phyloP scores from a whole-genome alignment of 2,797 vertebrate species.

The Tarsius wallacei region DNA sequence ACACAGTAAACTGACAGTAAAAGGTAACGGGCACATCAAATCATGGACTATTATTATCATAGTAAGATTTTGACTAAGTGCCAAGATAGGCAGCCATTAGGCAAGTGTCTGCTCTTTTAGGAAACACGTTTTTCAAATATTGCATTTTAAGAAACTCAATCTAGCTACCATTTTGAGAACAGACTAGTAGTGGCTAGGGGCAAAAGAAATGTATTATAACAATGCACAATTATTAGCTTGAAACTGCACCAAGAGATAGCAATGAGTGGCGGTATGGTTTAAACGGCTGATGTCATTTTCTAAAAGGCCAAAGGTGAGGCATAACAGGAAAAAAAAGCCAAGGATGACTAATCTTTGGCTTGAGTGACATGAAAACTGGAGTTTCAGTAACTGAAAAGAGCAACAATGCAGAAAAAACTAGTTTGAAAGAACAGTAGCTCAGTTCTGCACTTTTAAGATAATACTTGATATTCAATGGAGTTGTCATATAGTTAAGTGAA shows the following conservation, averaged over 20 bases:
- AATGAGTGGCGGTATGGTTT: not conserved
- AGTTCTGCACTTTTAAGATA: not conserved
- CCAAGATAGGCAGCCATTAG: not conserved
- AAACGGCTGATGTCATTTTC: not conserved
- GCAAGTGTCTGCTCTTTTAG: not conserved
- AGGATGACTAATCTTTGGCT: not conserved
- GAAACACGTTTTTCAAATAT: not conserved
- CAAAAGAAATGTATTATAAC: not conserved
- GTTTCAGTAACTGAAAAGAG: constrained; percentile 8
- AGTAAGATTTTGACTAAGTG: not conserved
- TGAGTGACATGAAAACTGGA: not conserved
- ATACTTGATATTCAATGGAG: not conserved
- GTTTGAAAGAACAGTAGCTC: not conserved
- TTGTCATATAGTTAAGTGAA: not conserved
- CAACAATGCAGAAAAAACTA: not conserved
- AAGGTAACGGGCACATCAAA: not conserved
- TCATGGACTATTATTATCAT: not conserved
- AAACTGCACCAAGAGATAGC: not conserved
- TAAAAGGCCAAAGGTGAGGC: not conserved
- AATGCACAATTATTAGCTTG: not conserved
- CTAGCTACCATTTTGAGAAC: not conserved
- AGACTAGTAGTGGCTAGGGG: not conserved
- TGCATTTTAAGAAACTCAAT: not conserved
- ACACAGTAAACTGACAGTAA: not conserved
- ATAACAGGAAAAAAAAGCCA: not conserved